These are phyloP conservation scores for Pterophyllum scalare DNA, from an alignment of 2,113 vertebrate species.

Conservation along the genomic window DNA sequence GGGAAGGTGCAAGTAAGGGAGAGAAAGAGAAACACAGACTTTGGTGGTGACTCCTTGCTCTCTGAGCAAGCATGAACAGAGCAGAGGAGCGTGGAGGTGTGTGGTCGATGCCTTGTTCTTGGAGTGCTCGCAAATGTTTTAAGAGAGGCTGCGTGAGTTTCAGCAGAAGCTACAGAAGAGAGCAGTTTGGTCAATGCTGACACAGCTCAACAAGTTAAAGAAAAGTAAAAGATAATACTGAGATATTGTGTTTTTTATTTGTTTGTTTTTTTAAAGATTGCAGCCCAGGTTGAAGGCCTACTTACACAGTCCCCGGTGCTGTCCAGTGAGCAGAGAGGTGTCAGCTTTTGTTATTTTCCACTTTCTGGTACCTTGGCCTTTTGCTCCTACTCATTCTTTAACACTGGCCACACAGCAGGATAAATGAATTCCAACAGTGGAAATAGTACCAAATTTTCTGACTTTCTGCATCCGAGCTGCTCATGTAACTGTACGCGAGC, in stretches of 20 bases:
- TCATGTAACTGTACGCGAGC: neutral
- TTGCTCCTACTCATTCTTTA: neutral
- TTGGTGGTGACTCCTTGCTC: slow-evolving; percentile 32
- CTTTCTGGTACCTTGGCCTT: neutral
- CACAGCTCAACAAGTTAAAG: neutral
- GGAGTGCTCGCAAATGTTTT: slow-evolving; percentile 11
- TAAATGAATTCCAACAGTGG: neutral
- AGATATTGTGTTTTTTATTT: neutral
- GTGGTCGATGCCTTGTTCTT: slow-evolving; percentile 37
- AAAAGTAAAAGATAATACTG: neutral
- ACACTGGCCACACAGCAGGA: neutral
- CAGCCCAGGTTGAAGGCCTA: neutral
- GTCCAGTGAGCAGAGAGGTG: neutral
- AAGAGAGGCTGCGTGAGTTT: slow-evolving; percentile 7
- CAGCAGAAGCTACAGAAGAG: neutral
- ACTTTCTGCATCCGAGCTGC: neutral
- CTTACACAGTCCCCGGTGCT: neutral
- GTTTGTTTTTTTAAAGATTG: neutral
- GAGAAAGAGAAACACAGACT: slow-evolving; percentile 32
- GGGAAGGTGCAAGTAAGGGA: slow-evolving; percentile 29
- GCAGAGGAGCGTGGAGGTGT: slow-evolving; percentile 26
- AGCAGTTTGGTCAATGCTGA: slow-evolving; percentile 34
- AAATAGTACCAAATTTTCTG: neutral
- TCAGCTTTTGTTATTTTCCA: neutral
- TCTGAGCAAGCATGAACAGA: slow-evolving; percentile 19